A percentile compares a stretch with the other conserved stretches of the same genome.
phyloP scores from a whole-genome alignment of 2,888 invertebrate genomes.

The Agapostemon virescens region DNA sequence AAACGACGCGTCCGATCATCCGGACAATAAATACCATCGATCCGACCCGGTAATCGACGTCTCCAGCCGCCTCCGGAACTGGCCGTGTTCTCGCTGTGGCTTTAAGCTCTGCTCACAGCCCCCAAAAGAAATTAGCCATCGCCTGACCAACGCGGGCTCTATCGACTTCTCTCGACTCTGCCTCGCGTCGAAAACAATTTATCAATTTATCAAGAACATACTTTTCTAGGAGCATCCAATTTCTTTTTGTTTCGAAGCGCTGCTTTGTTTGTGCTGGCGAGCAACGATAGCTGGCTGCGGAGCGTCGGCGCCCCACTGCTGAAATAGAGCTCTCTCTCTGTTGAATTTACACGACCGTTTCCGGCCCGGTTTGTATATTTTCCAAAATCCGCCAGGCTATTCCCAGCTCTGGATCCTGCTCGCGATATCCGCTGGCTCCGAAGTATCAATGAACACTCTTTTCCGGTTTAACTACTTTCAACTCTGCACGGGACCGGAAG shows the following conservation, averaged over 20 bases:
- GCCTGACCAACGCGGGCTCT: neutral
- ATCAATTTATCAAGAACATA: no score
- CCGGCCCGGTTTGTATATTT: slow-evolving; percentile 38
- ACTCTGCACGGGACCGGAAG: neutral
- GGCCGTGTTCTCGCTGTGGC: neutral
- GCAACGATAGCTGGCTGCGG: slow-evolving; percentile 42
- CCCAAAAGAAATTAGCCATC: neutral
- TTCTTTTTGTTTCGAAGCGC: no score
- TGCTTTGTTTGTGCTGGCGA: slow-evolving; percentile 30
- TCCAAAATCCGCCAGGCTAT: slow-evolving; percentile 40
- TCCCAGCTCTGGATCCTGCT: slow-evolving; percentile 9
- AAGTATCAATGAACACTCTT: slow-evolving; percentile 27
- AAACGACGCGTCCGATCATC: neutral
- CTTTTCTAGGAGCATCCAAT: no score
- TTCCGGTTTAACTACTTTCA: neutral
- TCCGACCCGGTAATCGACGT: slow-evolving; percentile 6
- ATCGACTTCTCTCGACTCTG: neutral
- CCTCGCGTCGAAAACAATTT: neutral
- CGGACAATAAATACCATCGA: slow-evolving; percentile 13
- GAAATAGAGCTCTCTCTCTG: slow-evolving; percentile 32
- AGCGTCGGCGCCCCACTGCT: slow-evolving; percentile 30
- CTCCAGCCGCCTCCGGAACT: slow-evolving; percentile 1
- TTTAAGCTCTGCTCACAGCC: neutral
- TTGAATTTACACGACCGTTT: slow-evolving; percentile 33
- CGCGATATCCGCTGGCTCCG: neutral